Conservation (phyloP, 2,888 invertebrate species). For the Lepidonotus clava region DNA sequence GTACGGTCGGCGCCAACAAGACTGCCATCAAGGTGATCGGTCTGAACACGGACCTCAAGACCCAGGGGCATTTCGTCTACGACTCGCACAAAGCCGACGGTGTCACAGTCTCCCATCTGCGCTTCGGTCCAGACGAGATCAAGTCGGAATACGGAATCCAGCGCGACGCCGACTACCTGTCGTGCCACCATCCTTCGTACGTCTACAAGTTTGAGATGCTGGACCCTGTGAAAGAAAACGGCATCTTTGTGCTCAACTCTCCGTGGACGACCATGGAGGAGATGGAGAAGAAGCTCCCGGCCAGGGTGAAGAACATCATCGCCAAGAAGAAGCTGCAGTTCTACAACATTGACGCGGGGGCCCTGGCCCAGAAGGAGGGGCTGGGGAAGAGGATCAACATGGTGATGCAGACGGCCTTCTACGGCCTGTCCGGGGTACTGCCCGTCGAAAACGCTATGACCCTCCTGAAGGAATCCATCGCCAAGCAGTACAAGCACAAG, state of each 20-base stretch:
- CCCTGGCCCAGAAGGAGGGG: constrained; percentile 62
- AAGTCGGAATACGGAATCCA: constrained; percentile 63
- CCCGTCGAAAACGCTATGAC: constrained; percentile 62
- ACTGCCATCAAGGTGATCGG: constrained; percentile 65
- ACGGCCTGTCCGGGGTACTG: constrained; percentile 64
- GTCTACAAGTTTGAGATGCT: constrained; percentile 66
- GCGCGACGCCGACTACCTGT: constrained; percentile 63
- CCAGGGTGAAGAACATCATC: constrained; percentile 61
- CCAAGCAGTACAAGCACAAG: constrained; percentile 64
- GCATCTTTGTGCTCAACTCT: constrained; percentile 65
- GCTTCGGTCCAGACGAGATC: constrained; percentile 66
- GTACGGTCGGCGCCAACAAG: constrained; percentile 66
- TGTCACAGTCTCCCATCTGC: constrained; percentile 65
- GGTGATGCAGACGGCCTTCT: constrained; percentile 64
- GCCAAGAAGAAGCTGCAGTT: constrained; percentile 64
- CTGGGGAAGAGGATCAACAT: constrained; percentile 66
- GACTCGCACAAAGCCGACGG: constrained; percentile 67
- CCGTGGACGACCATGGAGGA: constrained; percentile 64
- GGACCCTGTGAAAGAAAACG: constrained; percentile 63
- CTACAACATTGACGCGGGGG: constrained; percentile 65
- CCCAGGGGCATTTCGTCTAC: constrained; percentile 66
- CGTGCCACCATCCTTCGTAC: constrained; percentile 63
- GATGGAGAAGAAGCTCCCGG: constrained; percentile 65
- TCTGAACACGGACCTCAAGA: constrained; percentile 63
- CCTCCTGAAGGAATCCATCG: constrained; percentile 64